Base-by-base conservation (phyloP, 2,797 vertebrate genomes). In the Typhlichthys eigenmanni region DNA sequence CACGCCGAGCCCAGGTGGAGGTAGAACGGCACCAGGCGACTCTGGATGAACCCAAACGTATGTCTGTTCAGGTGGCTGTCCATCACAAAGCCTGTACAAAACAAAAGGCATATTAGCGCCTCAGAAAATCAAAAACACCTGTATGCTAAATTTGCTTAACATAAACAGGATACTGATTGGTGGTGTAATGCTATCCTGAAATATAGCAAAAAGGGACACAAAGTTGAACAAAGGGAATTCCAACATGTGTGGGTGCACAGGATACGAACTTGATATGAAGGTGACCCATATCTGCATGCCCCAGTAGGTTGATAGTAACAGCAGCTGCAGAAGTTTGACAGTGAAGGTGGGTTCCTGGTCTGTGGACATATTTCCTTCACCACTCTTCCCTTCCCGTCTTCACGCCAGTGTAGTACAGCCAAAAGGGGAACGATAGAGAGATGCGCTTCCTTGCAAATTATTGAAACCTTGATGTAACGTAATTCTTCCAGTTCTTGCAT, bases 271-370 rank as follows among this genome's bases (percentile, higher is more conserved):
- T 66, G 92, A 92, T 78, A 95, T 88, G 16, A 94, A 94, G 60
- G 92, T 95, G 82, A 94, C 90, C 93, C 93, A 95, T 45, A 94
- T 88, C 88, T 95, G 93, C 94, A 95, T 94, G n/a, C 94, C 94
- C 94, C 93, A 95, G 82, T 92, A 94, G 51, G 91, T 93, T 66
- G 94, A 93, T 51, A 95, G 92, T 58, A 94, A 83, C 54, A 94
- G 32, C 56, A 95, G 87, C 71, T 95, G 93, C 58, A 95, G 85
- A 74, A 93, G 70, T 78, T 93, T 95, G 72, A 92, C 76, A 0
- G 82, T 71, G 59, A 81, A 70, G 0, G 89, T 88, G 58, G 92
- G 92, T 64, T 92, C 92, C 38, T 74, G 58, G 76, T 93, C 90
- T 1, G 89, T 79, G 55, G 88, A 3, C 92, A 93, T 93, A 64